Conservation (phyloP, 2,888 invertebrate species). For the Stenchaetothrips biformis region DNA sequence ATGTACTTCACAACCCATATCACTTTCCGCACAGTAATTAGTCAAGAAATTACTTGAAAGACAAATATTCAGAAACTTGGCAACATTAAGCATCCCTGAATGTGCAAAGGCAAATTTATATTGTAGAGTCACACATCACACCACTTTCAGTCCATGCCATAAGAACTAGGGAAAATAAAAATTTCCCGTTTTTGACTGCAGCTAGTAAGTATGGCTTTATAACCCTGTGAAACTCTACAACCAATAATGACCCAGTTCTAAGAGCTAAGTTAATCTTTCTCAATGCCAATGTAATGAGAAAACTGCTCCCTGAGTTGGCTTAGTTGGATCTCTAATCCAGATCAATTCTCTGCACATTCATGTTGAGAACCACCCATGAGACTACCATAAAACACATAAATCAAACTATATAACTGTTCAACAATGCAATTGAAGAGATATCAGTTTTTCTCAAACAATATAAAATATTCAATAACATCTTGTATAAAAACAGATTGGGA, state of each 20-base stretch:
- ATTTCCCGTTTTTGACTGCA: not conserved
- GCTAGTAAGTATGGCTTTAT: not conserved
- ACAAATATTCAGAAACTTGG: not conserved
- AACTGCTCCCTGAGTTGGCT: not conserved
- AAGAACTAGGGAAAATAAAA: not conserved
- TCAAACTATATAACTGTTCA: conserved; percentile 4
- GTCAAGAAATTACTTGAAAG: not conserved
- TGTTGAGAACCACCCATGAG: not conserved
- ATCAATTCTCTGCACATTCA: not conserved
- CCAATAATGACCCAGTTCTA: not conserved
- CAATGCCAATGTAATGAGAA: not conserved
- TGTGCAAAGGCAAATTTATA: not conserved
- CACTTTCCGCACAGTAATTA: not conserved
- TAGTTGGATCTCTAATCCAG: no score
- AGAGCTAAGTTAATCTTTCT: not conserved
- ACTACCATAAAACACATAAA: not conserved
- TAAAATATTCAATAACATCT: not conserved
- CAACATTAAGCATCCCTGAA: not conserved
- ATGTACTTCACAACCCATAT: not conserved
- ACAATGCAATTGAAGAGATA: not conserved
- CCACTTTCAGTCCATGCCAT: not conserved
- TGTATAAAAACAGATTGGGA: not conserved
- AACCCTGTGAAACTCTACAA: conserved; percentile 9
- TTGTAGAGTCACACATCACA: not conserved
- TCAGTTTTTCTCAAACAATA: not conserved